A percentile compares a stretch with the other conserved stretches of the same genome.
Evolutionary conservation across 2,888 invertebrate genomes (phyloP).

Genomic region (Acanthosepion lycidas): DNA sequence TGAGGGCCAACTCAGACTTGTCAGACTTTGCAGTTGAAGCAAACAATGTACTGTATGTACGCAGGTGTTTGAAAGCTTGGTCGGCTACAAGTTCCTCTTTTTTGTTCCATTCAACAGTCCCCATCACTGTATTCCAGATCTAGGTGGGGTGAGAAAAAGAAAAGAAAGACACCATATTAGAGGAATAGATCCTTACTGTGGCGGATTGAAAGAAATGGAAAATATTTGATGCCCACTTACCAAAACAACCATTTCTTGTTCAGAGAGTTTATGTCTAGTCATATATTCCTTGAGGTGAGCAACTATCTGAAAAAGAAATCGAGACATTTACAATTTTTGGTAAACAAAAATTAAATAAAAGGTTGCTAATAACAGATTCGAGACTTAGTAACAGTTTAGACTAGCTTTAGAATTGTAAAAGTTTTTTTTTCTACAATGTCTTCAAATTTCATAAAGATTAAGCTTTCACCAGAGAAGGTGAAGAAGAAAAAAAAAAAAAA

Average conservation of each 20-base stretch:
- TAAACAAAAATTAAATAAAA: too few relatives aligned
- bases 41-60: conserved; percentile 87
- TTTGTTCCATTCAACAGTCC: conserved; percentile 97
- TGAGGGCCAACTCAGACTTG: conserved; percentile 89
- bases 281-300: conserved; percentile 88
- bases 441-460: too few relatives aligned
- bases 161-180: neutral
- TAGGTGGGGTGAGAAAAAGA: conserved; percentile 73
- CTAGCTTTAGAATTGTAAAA: too few relatives aligned
- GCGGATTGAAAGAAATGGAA: too few relatives aligned
- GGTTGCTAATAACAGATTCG: too few relatives aligned
- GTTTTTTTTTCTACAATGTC: too few relatives aligned
- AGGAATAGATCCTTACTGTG: too few relatives aligned
- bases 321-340: too few relatives aligned
- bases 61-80: conserved; percentile 84
- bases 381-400: too few relatives aligned
- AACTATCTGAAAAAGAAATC: conserved; percentile 75
- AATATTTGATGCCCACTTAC: conserved; percentile 78
- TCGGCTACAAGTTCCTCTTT: conserved; percentile 97
- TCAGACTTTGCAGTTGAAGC: conserved; percentile 89
- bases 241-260: conserved; percentile 90
- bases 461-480: too few relatives aligned
- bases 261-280: conserved; percentile 85
- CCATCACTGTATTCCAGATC: conserved; percentile 97
- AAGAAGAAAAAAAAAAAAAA: too few relatives aligned